Evolutionary conservation across 1,140 invertebrate genomes (phyloP).

Genomic region (Lycorma delicatula): DNA sequence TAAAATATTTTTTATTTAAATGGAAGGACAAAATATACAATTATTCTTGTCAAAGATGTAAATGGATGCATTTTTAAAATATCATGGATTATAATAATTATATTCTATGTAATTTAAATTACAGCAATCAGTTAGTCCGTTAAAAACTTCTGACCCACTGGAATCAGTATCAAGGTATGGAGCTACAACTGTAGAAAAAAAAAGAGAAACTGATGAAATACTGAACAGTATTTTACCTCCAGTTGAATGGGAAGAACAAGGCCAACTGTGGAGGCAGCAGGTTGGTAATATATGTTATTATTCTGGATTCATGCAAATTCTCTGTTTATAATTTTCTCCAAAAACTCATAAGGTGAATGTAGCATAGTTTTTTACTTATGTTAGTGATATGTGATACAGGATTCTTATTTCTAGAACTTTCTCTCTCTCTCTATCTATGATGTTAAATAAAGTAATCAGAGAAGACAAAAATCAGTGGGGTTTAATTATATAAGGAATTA

Average conservation of each 20-base stretch:
- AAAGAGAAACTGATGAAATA: constrained; percentile 81
- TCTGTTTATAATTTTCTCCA: neutral
- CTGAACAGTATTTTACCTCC: constrained; percentile 93
- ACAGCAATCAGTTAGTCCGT: neutral
- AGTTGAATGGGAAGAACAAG: constrained; percentile 87
- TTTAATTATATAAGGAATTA: too few relatives aligned
- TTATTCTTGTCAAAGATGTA: neutral
- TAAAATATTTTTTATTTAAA: neutral
- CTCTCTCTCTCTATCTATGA: too few relatives aligned
- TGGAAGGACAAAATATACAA: neutral
- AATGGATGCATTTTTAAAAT: neutral
- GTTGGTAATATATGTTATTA: too few relatives aligned
- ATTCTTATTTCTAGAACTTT: too few relatives aligned
- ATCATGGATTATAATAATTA: neutral
- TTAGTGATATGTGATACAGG: too few relatives aligned
- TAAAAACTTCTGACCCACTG: neutral
- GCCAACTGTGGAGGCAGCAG: constrained; percentile 75
- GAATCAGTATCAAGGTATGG: neutral
- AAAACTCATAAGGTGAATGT: neutral
- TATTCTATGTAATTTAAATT: neutral
- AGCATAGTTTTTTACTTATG: neutral
- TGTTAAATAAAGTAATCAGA: too few relatives aligned
- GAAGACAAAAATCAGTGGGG: too few relatives aligned
- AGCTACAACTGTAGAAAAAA: constrained; percentile 42
- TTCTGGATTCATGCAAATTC: neutral